Evolutionary conservation across 2,888 invertebrate genomes (phyloP).

Genomic region (Mythimna vitellina): DNA sequence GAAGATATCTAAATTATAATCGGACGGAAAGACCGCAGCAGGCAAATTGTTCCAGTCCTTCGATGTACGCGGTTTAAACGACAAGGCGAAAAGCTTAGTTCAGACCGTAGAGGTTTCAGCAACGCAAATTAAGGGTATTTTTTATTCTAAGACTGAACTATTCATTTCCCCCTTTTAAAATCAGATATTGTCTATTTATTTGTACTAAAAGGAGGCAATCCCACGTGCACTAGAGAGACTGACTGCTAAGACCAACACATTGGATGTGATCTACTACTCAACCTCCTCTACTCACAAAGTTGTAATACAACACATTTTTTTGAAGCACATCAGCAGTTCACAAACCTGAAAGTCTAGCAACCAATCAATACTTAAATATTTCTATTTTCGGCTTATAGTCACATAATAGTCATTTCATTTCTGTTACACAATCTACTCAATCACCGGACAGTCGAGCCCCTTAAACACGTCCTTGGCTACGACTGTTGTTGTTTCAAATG

Average conservation of each 20-base stretch:
- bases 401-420: not conserved
- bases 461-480: conserved; percentile 25
- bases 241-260: conserved; percentile 91
- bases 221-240: conserved; percentile 93
- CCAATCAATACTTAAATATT: not conserved
- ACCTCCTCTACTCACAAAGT: conserved; percentile 92
- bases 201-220: too few relatives aligned
- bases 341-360: not conserved
- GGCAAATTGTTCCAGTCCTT: too few relatives aligned
- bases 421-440: conserved; percentile 12
- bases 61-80: too few relatives aligned
- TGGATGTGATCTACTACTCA: conserved; percentile 95
- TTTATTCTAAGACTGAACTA: too few relatives aligned
- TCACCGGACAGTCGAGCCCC: conserved; percentile 34
- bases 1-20: too few relatives aligned
- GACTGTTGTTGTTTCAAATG: conserved; percentile 9
- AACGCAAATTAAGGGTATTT: too few relatives aligned
- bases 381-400: not conserved
- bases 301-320: too few relatives aligned
- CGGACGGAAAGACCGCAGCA: too few relatives aligned
- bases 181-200: too few relatives aligned
- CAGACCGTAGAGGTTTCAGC: too few relatives aligned
- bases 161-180: too few relatives aligned
- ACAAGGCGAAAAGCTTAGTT: too few relatives aligned
- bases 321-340: not conserved